These are phyloP conservation scores for Lasioglossum albipes DNA, from an alignment of 1,140 invertebrate genomes.

Conservation along the genomic window DNA sequence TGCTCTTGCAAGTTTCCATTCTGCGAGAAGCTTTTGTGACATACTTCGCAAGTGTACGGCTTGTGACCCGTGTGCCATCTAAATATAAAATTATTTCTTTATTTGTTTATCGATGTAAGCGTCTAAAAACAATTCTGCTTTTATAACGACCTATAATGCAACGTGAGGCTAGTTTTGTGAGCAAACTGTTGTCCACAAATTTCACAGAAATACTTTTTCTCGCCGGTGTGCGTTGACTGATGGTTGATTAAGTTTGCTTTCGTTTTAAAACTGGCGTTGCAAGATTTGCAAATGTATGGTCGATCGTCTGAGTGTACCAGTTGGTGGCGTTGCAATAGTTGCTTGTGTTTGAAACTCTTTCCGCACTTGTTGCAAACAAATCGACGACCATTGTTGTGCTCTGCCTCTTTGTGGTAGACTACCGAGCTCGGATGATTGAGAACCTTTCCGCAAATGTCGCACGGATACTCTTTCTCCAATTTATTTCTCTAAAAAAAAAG, in stretches of 20 bases:
- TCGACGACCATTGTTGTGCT: slow-evolving; percentile 83
- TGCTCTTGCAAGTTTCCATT: slow-evolving; percentile 84
- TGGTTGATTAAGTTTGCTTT: slow-evolving; percentile 87
- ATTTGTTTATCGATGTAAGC: background rate
- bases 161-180: slow-evolving; percentile 86
- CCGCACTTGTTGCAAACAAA: slow-evolving; percentile 87
- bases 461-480: slow-evolving; percentile 81
- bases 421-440: slow-evolving; percentile 84
- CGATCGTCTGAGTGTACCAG: slow-evolving; percentile 85
- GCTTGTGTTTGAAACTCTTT: slow-evolving; percentile 86
- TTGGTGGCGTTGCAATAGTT: slow-evolving; percentile 85
- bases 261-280: slow-evolving; percentile 85
- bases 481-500: slow-evolving; percentile 65
- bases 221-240: slow-evolving; percentile 84
- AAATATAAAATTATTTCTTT: slow-evolving; percentile 10
- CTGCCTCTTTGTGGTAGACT: slow-evolving; percentile 86
- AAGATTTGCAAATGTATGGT: slow-evolving; percentile 83
- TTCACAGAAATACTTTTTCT: slow-evolving; percentile 87
- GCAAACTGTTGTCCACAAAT: slow-evolving; percentile 88
- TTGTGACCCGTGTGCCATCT: slow-evolving; percentile 82
- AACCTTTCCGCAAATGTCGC: slow-evolving; percentile 86
- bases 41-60: slow-evolving; percentile 83
- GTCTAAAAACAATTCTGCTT: background rate
- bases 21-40: slow-evolving; percentile 83
- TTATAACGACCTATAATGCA: slow-evolving; percentile 82